Percentiles rank a stretch among this genome's conserved stretches.
phyloP scores from a whole-genome alignment of 2,888 invertebrate genomes.

The Scaptomyza polygonia region DNA sequence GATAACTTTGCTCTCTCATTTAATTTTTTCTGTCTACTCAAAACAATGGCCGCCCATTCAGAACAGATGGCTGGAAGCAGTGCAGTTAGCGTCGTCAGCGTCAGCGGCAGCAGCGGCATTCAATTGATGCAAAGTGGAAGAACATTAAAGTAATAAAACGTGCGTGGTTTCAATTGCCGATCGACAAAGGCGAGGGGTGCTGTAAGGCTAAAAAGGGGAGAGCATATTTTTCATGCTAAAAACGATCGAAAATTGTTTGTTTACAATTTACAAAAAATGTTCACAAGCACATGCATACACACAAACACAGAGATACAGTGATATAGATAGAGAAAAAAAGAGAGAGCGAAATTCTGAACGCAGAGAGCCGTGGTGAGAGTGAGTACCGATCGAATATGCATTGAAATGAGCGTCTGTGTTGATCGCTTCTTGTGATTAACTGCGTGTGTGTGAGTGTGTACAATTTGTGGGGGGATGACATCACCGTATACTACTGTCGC shows the following conservation, averaged over 20 bases:
- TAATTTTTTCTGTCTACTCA: constrained; percentile 12
- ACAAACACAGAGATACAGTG: neutral
- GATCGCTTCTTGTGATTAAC: constrained; percentile 69
- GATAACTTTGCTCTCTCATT: constrained; percentile 48
- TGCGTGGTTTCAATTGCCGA: constrained; percentile 42
- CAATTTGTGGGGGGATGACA: constrained; percentile 68
- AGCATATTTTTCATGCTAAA: constrained; percentile 48
- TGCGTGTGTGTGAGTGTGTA: constrained; percentile 36
- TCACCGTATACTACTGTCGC: constrained; percentile 60
- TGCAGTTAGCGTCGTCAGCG: constrained; percentile 19
- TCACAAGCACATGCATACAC: constrained; percentile 12
- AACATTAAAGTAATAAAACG: constrained; percentile 34
- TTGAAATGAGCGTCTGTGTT: constrained; percentile 55
- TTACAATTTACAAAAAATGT: constrained; percentile 63
- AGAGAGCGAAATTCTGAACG: constrained; percentile 30
- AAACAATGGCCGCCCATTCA: constrained; percentile 64
- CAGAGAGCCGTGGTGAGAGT: constrained; percentile 47
- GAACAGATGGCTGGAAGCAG: constrained; percentile 55
- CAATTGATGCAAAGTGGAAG: constrained; percentile 61
- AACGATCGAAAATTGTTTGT: constrained; percentile 54
- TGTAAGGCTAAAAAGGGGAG: constrained; percentile 1
- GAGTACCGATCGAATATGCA: constrained; percentile 29
- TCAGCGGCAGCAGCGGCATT: constrained; percentile 45
- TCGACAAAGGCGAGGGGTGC: constrained; percentile 6
- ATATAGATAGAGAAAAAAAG: constrained; percentile 13